Base-by-base conservation (phyloP, 1,140 invertebrate species). In the Trichoplusia ni region DNA sequence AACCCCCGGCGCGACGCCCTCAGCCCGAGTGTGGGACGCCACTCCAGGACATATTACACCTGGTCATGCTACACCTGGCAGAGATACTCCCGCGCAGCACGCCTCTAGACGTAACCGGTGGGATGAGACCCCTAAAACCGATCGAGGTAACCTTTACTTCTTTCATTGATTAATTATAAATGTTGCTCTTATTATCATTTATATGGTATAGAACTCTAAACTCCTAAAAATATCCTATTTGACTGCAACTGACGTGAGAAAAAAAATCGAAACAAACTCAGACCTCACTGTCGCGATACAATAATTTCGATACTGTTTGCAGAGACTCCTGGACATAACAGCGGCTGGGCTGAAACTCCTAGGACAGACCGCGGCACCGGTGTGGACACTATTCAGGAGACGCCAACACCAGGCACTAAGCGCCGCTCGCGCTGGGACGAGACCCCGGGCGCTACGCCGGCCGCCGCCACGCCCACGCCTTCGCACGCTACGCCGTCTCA, bases 111-210 rank as follows among this genome's bases (percentile, higher is more conserved):
- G 98, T 59, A 99, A 99, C 91, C 94, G 99, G 62, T 99, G 99
- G 99, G 99, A 99, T 92, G 99, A 99, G 91, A 99, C 99, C 1
- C 98, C 99, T 0, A 98, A 98, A 92, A 99, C 98, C 9, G 98
- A 99, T 86, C 93, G 98, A 82, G 95, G 95, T 94, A 40, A 8
- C 6, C 7, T 3, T 0, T 38, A 0, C 4, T 7, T 19, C 8
- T 25, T 13, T 11, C 1, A 19, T 23, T 16, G 0, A 13, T 31
- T n/a, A 0, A n/a, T n/a, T n/a, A n/a, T n/a, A n/a, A n/a, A n/a
- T n/a, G n/a, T n/a, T n/a, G n/a, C n/a, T n/a, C n/a, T n/a, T n/a
- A n/a, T n/a, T n/a, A n/a, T n/a, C n/a, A n/a, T n/a, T n/a, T n/a
- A n/a, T n/a, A n/a, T n/a, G n/a, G n/a, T n/a, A n/a, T n/a, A n/a